Conservation (phyloP, 2,797 vertebrate genomes). For the Poecilia picta region DNA sequence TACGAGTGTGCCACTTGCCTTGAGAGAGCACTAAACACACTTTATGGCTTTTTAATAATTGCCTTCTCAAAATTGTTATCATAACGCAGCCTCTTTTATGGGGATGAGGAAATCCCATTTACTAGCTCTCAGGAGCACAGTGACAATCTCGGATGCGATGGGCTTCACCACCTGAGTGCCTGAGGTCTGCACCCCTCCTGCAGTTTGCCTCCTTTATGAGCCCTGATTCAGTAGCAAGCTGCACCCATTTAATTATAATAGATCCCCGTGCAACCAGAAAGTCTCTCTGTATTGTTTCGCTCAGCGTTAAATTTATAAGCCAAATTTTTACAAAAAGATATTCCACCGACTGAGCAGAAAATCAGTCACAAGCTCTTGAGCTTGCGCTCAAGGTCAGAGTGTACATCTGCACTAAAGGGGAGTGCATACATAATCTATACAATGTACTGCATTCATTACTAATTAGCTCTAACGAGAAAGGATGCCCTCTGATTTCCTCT, state of each 20-base stretch:
- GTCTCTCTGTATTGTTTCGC: slow-evolving; percentile 40
- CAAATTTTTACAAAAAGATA: slow-evolving; percentile 24
- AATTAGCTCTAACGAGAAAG: slow-evolving; percentile 78
- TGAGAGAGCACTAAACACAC: slow-evolving; percentile 74
- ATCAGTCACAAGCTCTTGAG: slow-evolving; percentile 21
- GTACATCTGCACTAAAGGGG: slow-evolving; percentile 28
- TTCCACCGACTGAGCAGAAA: slow-evolving; percentile 21
- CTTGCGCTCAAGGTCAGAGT: slow-evolving; percentile 60
- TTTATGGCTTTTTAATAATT: slow-evolving; percentile 82
- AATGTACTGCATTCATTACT: slow-evolving; percentile 64
- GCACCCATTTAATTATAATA: slow-evolving; percentile 61
- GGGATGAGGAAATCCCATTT: slow-evolving; percentile 67
- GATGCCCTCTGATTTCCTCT: slow-evolving; percentile 71
- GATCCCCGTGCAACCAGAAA: slow-evolving; percentile 45
- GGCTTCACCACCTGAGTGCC: slow-evolving; percentile 66
- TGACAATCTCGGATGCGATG: slow-evolving; percentile 63
- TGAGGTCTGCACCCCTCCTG: slow-evolving; percentile 47
- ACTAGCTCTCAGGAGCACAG: slow-evolving; percentile 61
- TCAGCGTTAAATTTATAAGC: slow-evolving; percentile 28
- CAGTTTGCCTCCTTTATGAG: slow-evolving; percentile 61
- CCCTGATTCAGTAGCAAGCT: slow-evolving; percentile 63
- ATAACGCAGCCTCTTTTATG: slow-evolving; percentile 77
- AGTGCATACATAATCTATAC: slow-evolving; percentile 68
- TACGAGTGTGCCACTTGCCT: slow-evolving; percentile 48
- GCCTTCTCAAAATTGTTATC: slow-evolving; percentile 75